Conservation (phyloP, 2,797 vertebrate genomes). For the Chloroceryle amazona region DNA sequence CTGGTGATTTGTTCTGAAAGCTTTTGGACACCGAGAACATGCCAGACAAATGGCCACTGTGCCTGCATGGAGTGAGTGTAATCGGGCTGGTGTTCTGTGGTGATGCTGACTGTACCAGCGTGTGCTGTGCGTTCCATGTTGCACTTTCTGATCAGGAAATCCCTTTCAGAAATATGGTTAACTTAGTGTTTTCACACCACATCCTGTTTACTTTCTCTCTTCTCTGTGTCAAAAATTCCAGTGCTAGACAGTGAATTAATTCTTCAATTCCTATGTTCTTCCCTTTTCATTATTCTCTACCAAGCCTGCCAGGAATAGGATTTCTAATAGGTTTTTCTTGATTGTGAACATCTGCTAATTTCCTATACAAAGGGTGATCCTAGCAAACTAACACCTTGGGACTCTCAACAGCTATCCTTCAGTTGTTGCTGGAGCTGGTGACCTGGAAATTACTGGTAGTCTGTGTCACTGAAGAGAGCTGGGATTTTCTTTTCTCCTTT, state of each 20-base stretch:
- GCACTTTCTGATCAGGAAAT: constrained; percentile 55
- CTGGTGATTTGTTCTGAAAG: neutral
- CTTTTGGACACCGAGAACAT: neutral
- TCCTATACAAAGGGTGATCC: neutral
- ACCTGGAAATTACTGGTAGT: neutral
- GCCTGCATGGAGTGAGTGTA: fast-evolving
- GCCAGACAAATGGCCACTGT: neutral
- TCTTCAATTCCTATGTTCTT: neutral
- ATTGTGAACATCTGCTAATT: neutral
- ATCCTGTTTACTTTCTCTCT: constrained; percentile 68
- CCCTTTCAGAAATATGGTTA: constrained; percentile 44
- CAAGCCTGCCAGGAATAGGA: neutral
- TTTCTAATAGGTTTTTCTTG: constrained; percentile 6
- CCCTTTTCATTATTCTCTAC: neutral
- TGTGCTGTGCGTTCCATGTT: neutral
- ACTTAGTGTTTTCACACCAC: constrained; percentile 52
- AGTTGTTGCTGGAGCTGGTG: neutral
- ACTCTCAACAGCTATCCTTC: neutral
- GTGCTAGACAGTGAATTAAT: constrained; percentile 44
- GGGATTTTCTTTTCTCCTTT: neutral
- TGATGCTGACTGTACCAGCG: neutral
- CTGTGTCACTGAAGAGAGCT: neutral
- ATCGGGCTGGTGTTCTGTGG: fast-evolving
- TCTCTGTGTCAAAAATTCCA: constrained; percentile 63
- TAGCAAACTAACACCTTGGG: neutral